Percentiles rank a stretch among this genome's conserved stretches.
These are phyloP conservation scores for Liposcelis brunnea DNA, from an alignment of 2,888 invertebrate genomes.

Conservation along the genomic window DNA sequence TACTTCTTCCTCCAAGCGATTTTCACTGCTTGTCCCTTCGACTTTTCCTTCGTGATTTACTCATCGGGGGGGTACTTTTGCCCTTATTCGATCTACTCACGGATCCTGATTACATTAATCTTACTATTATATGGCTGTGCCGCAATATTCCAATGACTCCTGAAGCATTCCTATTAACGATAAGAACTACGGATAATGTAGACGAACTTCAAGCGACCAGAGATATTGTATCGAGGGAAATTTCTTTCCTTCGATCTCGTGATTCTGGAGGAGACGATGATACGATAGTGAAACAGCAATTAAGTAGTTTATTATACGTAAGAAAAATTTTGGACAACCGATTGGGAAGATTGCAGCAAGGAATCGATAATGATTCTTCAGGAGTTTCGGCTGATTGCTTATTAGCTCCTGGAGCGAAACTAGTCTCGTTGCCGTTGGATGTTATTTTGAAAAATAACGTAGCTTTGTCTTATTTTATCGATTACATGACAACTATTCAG, in stretches of 20 bases:
- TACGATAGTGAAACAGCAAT: slow-evolving; percentile 62
- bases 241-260: slow-evolving; percentile 59
- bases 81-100: slow-evolving; percentile 56
- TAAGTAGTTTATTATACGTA: slow-evolving; percentile 68
- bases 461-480: slow-evolving; percentile 58
- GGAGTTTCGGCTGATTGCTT: slow-evolving; percentile 16
- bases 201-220: slow-evolving; percentile 70
- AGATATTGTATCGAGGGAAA: slow-evolving; percentile 64
- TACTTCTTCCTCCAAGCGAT: slow-evolving; percentile 66
- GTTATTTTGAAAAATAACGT: slow-evolving; percentile 59
- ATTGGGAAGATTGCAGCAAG: slow-evolving; percentile 31
- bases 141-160: slow-evolving; percentile 57
- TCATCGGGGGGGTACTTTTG: slow-evolving; percentile 52
- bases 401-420: slow-evolving; percentile 29
- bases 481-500: slow-evolving; percentile 51
- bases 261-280: slow-evolving; percentile 79
- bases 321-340: slow-evolving; percentile 54
- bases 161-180: slow-evolving; percentile 68
- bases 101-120: slow-evolving; percentile 85
- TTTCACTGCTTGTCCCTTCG: slow-evolving; percentile 69
- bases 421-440: slow-evolving; percentile 46
- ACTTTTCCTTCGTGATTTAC: slow-evolving; percentile 55
- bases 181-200: slow-evolving; percentile 58
- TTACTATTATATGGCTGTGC: slow-evolving; percentile 73
- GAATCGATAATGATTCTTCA: slow-evolving; percentile 22